A percentile compares a stretch with the other conserved stretches of the same genome.
phyloP scores from a whole-genome alignment of 2,888 invertebrate genomes.

The Lasioglossum oenotherae region DNA sequence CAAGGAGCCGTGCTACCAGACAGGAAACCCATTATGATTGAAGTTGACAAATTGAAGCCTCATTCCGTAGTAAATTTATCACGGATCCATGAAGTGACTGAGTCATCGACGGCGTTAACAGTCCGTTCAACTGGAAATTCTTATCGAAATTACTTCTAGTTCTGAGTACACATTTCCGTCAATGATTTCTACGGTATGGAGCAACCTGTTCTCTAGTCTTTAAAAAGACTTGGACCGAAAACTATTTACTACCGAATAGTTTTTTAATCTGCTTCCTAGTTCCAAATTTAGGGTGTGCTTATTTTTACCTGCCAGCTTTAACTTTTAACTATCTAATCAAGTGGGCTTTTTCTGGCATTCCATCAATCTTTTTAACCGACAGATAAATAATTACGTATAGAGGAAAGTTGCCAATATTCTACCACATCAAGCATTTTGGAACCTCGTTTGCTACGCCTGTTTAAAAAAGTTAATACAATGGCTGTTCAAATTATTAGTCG shows the following conservation, averaged over 20 bases:
- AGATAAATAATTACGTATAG: background rate
- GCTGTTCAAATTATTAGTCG: no score
- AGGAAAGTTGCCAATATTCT: background rate
- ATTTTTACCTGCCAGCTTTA: background rate
- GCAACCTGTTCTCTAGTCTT: background rate
- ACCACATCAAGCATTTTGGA: background rate
- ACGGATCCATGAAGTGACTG: constrained; percentile 76
- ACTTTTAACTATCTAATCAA: background rate
- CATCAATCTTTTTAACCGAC: background rate
- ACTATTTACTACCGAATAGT: background rate
- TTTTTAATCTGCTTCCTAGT: constrained; percentile 1
- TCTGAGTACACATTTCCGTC: background rate
- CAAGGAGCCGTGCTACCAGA: background rate
- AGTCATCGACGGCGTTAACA: constrained; percentile 68
- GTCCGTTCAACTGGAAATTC: constrained; percentile 15
- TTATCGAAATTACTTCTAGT: constrained; percentile 11
- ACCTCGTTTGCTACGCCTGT: no score
- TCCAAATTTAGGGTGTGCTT: background rate
- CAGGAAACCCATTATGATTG: background rate
- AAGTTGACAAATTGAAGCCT: background rate
- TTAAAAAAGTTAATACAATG: no score
- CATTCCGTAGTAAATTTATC: constrained; percentile 72
- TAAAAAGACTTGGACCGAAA: background rate
- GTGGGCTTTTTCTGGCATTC: background rate
- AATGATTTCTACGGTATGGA: background rate